Conservation (phyloP, 2,888 invertebrate species). For the Hemicrepidius hirtus region DNA sequence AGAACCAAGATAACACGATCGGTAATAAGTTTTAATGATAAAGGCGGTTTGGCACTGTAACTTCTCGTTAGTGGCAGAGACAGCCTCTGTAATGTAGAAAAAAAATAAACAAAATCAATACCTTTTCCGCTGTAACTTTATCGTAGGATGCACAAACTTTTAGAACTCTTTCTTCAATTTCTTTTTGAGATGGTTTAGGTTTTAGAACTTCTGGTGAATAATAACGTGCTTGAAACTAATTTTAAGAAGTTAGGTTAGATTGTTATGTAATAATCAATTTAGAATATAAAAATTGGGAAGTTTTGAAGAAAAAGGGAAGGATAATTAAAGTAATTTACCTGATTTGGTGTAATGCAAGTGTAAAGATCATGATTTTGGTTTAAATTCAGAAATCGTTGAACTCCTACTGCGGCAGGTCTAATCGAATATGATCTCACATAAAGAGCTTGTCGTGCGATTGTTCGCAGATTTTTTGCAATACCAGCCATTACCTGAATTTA, state of each 20-base stretch:
- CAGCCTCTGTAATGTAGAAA: constrained; percentile 76
- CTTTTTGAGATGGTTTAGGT: constrained; percentile 76
- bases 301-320: background rate
- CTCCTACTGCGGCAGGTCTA: constrained; percentile 56
- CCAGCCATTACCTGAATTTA: constrained; percentile 29
- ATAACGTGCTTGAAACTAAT: constrained; percentile 60
- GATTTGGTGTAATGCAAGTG: constrained; percentile 54
- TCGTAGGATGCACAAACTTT: constrained; percentile 92
- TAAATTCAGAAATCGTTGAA: constrained; percentile 53
- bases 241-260: constrained; percentile 48
- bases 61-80: constrained; percentile 80
- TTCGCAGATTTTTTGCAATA: constrained; percentile 57
- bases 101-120: constrained; percentile 72
- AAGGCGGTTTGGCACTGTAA: constrained; percentile 85
- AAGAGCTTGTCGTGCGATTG: constrained; percentile 55
- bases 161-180: constrained; percentile 87
- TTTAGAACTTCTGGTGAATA: constrained; percentile 69
- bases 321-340: constrained; percentile 58
- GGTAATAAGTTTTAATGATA: constrained; percentile 87
- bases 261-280: constrained; percentile 44
- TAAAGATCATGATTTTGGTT: constrained; percentile 49
- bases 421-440: constrained; percentile 56
- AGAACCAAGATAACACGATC: constrained; percentile 96
- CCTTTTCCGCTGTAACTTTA: constrained; percentile 91
- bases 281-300: background rate